Evolutionary conservation across 2,113 vertebrate species (phyloP), one percentile per base, ranked within the genome.

Genomic region (Microcebus ravelobensis): DNA sequence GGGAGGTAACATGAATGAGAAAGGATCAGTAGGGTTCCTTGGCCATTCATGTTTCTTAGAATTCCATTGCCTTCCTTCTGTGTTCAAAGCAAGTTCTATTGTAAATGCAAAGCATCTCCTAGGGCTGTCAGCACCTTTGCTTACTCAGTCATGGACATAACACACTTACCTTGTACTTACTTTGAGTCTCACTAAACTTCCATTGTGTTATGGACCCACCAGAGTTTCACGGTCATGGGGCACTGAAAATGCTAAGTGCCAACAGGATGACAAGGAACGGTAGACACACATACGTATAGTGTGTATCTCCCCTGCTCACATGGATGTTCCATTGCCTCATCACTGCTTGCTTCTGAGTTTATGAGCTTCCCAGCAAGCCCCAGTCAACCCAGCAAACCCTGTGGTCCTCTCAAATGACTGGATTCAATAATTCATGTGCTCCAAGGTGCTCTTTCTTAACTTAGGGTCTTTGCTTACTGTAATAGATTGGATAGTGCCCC

Each of bases 141-240:
- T 42, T 17, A 15, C 34, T 61, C 70, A 52, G 48, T 34, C 8
- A 1, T 23, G 27, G 18, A n/a, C 14, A 13, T 10, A 36, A 79
- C 13, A 63, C 8, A 29, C 39, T 45, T n/a, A 34, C 5, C 77
- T 61, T 45, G 29, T 65, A n/a, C 18, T 67, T 48, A 13, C 50
- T 59, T 34, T 89, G 85, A 82, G 50, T 77, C n/a, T 17, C 3
- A 1, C n/a, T 27, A 15, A 91, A 81, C 18, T 42, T 36, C 15
- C 18, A 31, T 0, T 0, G 21, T 0, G 2, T 39, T 6, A 14
- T 31, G 29, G 42, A 0, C n/a, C 20, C 34, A 45, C 36, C 2
- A 25, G 52, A 18, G 17, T 20, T 36, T 11, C 11, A 8, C 23
- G 20, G 42, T 34, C 15, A 36, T 11, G 23, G n/a, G 55, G n/a